A percentile compares a stretch with the other conserved stretches of the same genome.
phyloP scores from a whole-genome alignment of 2,888 invertebrate genomes.

The Ichneumon xanthorius region DNA sequence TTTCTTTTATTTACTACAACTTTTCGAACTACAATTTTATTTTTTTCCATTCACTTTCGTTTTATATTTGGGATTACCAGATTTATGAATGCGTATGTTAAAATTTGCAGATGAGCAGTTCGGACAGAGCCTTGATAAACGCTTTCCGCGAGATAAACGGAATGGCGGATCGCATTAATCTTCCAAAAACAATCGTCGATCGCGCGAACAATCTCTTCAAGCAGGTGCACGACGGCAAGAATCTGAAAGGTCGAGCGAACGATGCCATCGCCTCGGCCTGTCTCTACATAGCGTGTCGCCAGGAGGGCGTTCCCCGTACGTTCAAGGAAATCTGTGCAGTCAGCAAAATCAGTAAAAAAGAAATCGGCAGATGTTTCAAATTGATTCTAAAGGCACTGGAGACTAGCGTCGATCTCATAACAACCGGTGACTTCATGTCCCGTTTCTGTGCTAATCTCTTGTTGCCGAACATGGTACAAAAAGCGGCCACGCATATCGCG shows the following conservation, averaged over 20 bases:
- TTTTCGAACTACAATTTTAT: neutral
- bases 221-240: conserved; percentile 98
- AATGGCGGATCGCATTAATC: conserved; percentile 99
- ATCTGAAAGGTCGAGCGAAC: conserved; percentile 97
- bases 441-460: conserved; percentile 98
- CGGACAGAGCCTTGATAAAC: conserved; percentile 97
- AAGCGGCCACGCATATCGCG: conserved; percentile 98
- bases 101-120: conserved; percentile 93
- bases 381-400: conserved; percentile 97
- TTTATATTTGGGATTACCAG: neutral
- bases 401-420: conserved; percentile 98
- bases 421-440: conserved; percentile 99
- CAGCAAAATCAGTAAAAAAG: conserved; percentile 99
- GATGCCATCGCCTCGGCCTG: conserved; percentile 99
- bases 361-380: conserved; percentile 99
- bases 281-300: conserved; percentile 98
- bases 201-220: conserved; percentile 98
- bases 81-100: neutral
- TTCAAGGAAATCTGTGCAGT: conserved; percentile 99
- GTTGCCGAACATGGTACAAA: conserved; percentile 94
- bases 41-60: neutral
- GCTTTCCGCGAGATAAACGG: conserved; percentile 98
- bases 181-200: conserved; percentile 98
- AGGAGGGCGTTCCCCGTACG: conserved; percentile 99
- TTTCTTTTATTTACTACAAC: conserved; percentile 1